Percentiles rank a stretch among this genome's conserved stretches.
phyloP scores from a whole-genome alignment of 2,888 invertebrate genomes.

The Andricus quercusramuli region DNA sequence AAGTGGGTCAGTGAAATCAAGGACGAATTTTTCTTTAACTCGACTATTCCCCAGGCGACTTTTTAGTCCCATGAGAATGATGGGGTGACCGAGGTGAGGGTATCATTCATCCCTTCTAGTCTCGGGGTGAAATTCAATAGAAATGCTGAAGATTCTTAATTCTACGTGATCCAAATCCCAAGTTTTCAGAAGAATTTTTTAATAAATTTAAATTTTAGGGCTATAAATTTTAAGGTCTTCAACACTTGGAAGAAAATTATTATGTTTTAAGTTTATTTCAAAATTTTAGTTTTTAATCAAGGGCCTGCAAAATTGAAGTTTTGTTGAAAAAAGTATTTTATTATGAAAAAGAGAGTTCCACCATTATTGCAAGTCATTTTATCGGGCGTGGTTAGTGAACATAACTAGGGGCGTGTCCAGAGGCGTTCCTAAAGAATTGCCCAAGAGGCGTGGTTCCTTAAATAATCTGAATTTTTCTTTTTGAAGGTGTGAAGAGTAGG shows the following conservation, averaged over 20 bases:
- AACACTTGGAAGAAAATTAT: background rate
- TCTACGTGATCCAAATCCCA: background rate
- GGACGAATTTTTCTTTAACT: slow-evolving; percentile 30
- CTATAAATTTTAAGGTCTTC: background rate
- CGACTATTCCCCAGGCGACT: slow-evolving; percentile 13
- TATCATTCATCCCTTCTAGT: slow-evolving; percentile 25
- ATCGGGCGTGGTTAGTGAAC: no score
- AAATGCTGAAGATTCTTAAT: slow-evolving; percentile 19
- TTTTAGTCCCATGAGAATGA: slow-evolving; percentile 20
- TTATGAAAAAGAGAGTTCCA: no score
- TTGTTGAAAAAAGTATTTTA: no score
- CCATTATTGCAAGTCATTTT: no score
- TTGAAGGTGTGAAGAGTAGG: background rate
- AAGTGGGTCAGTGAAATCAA: slow-evolving; percentile 39
- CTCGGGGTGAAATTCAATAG: slow-evolving; percentile 20
- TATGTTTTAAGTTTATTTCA: no score
- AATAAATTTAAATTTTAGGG: background rate
- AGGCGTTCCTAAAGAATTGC: no score
- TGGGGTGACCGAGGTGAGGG: background rate
- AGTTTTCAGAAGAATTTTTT: background rate
- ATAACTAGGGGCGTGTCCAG: no score
- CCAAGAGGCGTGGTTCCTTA: no score
- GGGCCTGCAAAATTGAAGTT: no score
- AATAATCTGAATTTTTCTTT: no score
- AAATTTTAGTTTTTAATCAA: no score